Evolutionary conservation across 2,113 vertebrate genomes (phyloP), one percentile per base, ranked within the genome.

Genomic region (Hipposideros armiger): DNA sequence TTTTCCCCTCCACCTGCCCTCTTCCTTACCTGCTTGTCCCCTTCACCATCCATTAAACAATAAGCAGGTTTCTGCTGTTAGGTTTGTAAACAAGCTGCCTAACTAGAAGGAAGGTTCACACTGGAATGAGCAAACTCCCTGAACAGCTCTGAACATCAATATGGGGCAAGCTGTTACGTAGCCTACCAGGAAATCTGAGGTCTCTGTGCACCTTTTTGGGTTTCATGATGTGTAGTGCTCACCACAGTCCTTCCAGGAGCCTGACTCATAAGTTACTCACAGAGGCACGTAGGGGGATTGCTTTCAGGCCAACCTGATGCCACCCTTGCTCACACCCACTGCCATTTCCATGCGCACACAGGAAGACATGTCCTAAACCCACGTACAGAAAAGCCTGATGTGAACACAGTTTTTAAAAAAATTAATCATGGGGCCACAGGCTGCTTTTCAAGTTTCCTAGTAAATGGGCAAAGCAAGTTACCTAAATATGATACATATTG

Each of bases 261-360:
- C 76, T 92, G 91, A 92, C 70, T 96, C 84, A 80, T 19, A 36
- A 84, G 40, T 47, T n/a, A 60, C 56, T 85, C 50, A 28, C 66
- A 47, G 52, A 54, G 7, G 10, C 32, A 42, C 6, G n/a, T 30
- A 40, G 52, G 42, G 50, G 66, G 72, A 72, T 60, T 40, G 28
- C 40, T 87, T 81, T 81, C 73, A 83, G 56, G 20, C 20, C 89
- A 70, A 19, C 24, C 24, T 66, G 54, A 81, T 45, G 74, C 56
- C 28, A 36, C 81, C 52, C 13, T 20, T 90, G 4, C 16, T 90
- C n/a, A n/a, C 19, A 3, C 15, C 47, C 47, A 70, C 72, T 42
- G 60, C 24, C 50, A 58, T 56, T 70, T 64, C 56, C 90, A 52
- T 6, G n/a, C n/a, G 15, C 64, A 87, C 28, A 19, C 4, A 15